Evolutionary conservation across 2,113 vertebrate species (phyloP).

Genomic region (Carettochelys insculpta): DNA sequence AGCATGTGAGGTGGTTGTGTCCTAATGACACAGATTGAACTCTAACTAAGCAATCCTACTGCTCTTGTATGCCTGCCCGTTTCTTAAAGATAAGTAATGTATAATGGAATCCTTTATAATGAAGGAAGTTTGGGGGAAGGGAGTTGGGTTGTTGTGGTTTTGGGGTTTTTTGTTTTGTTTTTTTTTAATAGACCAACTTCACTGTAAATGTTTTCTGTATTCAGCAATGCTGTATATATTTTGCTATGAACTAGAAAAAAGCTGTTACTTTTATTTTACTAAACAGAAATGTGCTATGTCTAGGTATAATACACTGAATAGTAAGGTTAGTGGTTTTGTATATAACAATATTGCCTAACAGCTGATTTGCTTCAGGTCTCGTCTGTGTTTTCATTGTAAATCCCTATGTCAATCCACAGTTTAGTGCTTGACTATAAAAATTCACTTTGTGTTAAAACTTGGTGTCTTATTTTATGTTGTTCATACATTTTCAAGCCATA

Average conservation of each 20-base stretch:
- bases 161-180: neutral
- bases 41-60: neutral
- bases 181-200: neutral
- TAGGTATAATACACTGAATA: neutral
- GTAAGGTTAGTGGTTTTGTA: neutral
- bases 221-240: neutral
- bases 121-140: neutral
- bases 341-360: neutral
- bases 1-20: neutral
- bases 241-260: neutral
- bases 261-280: neutral
- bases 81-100: neutral
- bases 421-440: neutral
- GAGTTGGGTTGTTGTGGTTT: neutral
- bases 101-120: neutral
- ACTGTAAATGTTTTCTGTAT: neutral
- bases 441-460: neutral
- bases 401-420: neutral
- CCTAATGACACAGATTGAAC: neutral
- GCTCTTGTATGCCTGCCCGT: neutral
- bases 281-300: neutral
- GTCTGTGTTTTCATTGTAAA: neutral
- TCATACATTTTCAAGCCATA: constrained; percentile 4
- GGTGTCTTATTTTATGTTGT: neutral
- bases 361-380: neutral